Conservation (phyloP, 2,888 invertebrate species). For the Melanostoma scalare region DNA sequence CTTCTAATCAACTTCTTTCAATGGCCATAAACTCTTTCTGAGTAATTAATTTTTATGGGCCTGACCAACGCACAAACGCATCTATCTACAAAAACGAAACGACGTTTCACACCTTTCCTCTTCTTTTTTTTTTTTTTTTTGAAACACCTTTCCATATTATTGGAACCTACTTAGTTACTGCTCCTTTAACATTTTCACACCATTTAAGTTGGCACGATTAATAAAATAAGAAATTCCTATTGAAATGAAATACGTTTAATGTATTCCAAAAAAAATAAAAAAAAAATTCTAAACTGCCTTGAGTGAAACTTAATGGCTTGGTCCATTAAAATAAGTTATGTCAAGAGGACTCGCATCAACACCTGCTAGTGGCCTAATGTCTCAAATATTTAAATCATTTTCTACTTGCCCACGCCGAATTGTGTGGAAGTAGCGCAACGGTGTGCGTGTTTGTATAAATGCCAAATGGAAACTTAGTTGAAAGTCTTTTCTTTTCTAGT, state of each 20-base stretch:
- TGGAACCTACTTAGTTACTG: conserved; percentile 6
- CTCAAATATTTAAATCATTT: conserved; percentile 64
- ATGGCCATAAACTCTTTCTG: not conserved
- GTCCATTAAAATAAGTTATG: conserved; percentile 72
- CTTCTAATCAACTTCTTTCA: conserved; percentile 5
- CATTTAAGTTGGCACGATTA: conserved; percentile 56
- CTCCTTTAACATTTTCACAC: conserved; percentile 26
- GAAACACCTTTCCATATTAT: not conserved
- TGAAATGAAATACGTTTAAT: conserved; percentile 52
- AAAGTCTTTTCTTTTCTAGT: not conserved
- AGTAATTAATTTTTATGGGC: conserved; percentile 15
- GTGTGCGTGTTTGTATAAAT: too few relatives aligned
- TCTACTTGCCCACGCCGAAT: not conserved
- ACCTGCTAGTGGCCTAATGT: conserved; percentile 66
- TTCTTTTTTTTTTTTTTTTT: not conserved
- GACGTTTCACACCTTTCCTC: not conserved
- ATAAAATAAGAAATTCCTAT: conserved; percentile 66
- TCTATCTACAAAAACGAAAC: too few relatives aligned
- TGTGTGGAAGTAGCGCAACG: not conserved
- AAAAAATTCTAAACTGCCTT: conserved; percentile 31
- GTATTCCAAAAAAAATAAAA: conserved; percentile 37
- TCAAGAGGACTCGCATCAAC: conserved; percentile 64
- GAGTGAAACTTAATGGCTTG: conserved; percentile 60
- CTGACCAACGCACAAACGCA: not conserved
- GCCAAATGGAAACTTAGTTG: not conserved